These are phyloP conservation scores for Pampus argenteus DNA, from an alignment of 2,797 vertebrate species.

Conservation along the genomic window DNA sequence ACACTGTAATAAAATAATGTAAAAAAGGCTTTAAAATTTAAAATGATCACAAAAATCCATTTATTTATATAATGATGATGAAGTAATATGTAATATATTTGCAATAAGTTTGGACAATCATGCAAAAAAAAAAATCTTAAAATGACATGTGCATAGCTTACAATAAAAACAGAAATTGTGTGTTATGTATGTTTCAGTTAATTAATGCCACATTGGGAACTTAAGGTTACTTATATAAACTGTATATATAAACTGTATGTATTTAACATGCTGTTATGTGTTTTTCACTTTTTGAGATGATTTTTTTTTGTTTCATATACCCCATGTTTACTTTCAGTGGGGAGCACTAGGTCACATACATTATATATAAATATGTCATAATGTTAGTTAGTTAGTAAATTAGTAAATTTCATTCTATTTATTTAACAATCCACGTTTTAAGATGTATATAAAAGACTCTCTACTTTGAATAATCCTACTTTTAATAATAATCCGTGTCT, in stretches of 20 bases:
- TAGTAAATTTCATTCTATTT: too few species aligned
- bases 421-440: too few species aligned
- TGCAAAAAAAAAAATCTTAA: conserved; percentile 40
- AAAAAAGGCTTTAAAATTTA: conserved; percentile 20
- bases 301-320: background rate
- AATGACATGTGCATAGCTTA: conserved; percentile 39
- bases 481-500: too few species aligned
- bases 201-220: conserved; percentile 5
- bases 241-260: too few species aligned
- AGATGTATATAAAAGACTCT: too few species aligned
- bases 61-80: conserved; percentile 51
- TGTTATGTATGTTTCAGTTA: conserved; percentile 39
- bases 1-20: conserved; percentile 25
- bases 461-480: too few species aligned
- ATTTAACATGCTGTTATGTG: background rate
- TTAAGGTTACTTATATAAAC: background rate
- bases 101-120: conserved; percentile 69
- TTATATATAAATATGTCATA: too few species aligned
- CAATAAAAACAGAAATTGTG: conserved; percentile 52
- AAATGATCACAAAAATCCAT: conserved; percentile 30
- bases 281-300: background rate
- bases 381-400: too few species aligned
- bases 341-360: background rate
- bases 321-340: background rate
- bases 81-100: conserved; percentile 64